Conservation (phyloP, 2,113 vertebrate genomes). For the Siniperca chuatsi region DNA sequence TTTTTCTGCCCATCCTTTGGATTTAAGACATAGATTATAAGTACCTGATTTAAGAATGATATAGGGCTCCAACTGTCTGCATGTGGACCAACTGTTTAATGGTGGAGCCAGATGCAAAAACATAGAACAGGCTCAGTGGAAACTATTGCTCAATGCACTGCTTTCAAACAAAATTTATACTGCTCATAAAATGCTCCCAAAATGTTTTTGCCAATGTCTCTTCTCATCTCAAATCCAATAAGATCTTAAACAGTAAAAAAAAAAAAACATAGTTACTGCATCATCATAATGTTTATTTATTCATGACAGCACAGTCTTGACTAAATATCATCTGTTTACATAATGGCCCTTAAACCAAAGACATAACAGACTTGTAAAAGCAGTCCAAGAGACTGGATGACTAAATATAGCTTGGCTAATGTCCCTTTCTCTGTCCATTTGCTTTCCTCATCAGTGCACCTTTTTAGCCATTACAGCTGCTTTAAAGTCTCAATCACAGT, state of each 20-base stretch:
- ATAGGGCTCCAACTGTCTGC: slow-evolving; percentile 3
- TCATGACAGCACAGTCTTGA: slow-evolving; percentile 31
- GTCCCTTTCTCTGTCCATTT: neutral
- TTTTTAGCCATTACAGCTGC: neutral
- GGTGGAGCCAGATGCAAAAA: slow-evolving; percentile 28
- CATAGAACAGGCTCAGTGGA: slow-evolving; percentile 40
- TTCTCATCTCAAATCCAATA: slow-evolving; percentile 38
- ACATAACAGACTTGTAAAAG: slow-evolving; percentile 13
- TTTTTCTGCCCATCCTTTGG: slow-evolving; percentile 8
- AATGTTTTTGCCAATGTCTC: slow-evolving; percentile 27
- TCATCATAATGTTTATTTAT: slow-evolving; percentile 53
- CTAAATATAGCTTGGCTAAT: neutral
- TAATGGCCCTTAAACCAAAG: slow-evolving; percentile 23
- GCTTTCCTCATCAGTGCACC: slow-evolving; percentile 14
- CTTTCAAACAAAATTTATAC: slow-evolving; percentile 44
- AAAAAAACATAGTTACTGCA: slow-evolving; percentile 21
- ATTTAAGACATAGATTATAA: slow-evolving; percentile 10
- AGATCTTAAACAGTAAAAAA: neutral
- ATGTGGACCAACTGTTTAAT: neutral
- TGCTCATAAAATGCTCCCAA: slow-evolving; percentile 46
- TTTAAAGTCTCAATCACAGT: slow-evolving; percentile 14
- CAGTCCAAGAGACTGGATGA: slow-evolving; percentile 14
- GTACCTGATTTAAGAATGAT: slow-evolving; percentile 34
- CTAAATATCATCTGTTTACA: slow-evolving; percentile 26
- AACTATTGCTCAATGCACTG: slow-evolving; percentile 52